Evolutionary conservation across 1,140 invertebrate species (phyloP).

Genomic region (Listronotus bonariensis): DNA sequence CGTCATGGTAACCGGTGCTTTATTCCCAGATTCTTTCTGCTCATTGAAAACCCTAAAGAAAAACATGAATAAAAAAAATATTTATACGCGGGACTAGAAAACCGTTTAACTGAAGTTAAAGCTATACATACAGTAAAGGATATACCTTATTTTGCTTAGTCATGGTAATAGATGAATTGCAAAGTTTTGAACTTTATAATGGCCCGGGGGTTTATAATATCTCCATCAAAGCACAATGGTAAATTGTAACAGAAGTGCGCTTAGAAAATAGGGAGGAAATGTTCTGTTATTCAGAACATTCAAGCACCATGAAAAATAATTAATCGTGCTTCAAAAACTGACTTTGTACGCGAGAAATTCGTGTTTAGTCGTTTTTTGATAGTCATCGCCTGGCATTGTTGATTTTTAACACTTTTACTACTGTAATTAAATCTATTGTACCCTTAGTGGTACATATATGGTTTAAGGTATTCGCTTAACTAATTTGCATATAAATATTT

Average conservation of each 20-base stretch:
- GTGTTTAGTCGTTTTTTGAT: slow-evolving; percentile 40
- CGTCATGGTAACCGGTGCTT: not conserved
- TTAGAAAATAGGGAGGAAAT: slow-evolving; percentile 47
- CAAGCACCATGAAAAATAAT: slow-evolving; percentile 53
- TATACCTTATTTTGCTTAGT: slow-evolving; percentile 34
- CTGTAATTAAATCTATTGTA: slow-evolving; percentile 34
- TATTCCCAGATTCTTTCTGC: not conserved
- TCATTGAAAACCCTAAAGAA: not conserved
- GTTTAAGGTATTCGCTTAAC: not conserved
- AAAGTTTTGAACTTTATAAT: slow-evolving; percentile 41
- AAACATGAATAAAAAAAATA: not conserved
- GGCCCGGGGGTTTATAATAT: slow-evolving; percentile 45
- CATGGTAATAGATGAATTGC: slow-evolving; percentile 36
- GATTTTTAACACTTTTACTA: slow-evolving; percentile 40
- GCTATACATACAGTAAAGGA: slow-evolving; percentile 4
- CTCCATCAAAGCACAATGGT: slow-evolving; percentile 42
- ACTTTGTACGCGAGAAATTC: slow-evolving; percentile 43
- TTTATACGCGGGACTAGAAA: slow-evolving; percentile 6
- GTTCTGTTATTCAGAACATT: slow-evolving; percentile 46
- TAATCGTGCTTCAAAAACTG: slow-evolving; percentile 51
- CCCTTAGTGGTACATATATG: not conserved
- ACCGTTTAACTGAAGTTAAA: slow-evolving; percentile 33
- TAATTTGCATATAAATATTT: too few species aligned
- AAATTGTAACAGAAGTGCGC: slow-evolving; percentile 40
- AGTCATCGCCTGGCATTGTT: slow-evolving; percentile 41